Base-by-base conservation (phyloP, 2,888 invertebrate genomes). In the Megastigmus dorsalis region DNA sequence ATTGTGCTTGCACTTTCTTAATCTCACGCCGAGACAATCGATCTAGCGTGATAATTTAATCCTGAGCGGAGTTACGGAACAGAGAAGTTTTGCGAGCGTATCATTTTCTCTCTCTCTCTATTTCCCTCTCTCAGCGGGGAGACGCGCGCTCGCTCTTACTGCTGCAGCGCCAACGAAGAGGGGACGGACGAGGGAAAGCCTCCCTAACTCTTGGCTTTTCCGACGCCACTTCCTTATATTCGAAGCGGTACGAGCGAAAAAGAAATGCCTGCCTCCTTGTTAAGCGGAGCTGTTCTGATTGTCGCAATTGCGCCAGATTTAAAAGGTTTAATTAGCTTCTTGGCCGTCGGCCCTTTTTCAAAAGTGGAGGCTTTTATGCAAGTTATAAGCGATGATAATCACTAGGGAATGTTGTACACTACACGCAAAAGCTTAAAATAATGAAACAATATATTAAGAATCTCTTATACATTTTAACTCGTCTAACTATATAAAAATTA, bases 1-100 rank as follows among this genome's bases (percentile, higher is more conserved):
- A 54, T 43, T 30, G 62, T 28, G 13, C 57, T 38, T 50, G 45
- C 60, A 48, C 67, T 52, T 60, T 73, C 75, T 71, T 76, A 76
- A 79, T 78, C 77, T 70, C 71, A 36, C 62, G 55, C 43, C 20
- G 48, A 63, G 55, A 78, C 75, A 78, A 77, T 80, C 77, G 66
- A 68, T 62, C 55, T 63, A 66, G 63, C 67, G 69, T 66, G 75
- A 78, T 78, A 78, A 78, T 79, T 78, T 77, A 78, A 80, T 78
- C 78, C 74, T 59, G 20, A 10, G 55, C 38, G 5, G 57, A 69
- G 75, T 71, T 66, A 43, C 67, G 62, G 36, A 76, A 77, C 71
- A 70, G 70, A 71, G 63, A 78, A 73, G 71, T 77, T 72, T 71
- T 65, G 52, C 65, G 43, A 55, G 43, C 38, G 52, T 55, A n/a